phyloP scores from a whole-genome alignment of 1,140 invertebrate species.

The Fragariocoptes setiger region DNA sequence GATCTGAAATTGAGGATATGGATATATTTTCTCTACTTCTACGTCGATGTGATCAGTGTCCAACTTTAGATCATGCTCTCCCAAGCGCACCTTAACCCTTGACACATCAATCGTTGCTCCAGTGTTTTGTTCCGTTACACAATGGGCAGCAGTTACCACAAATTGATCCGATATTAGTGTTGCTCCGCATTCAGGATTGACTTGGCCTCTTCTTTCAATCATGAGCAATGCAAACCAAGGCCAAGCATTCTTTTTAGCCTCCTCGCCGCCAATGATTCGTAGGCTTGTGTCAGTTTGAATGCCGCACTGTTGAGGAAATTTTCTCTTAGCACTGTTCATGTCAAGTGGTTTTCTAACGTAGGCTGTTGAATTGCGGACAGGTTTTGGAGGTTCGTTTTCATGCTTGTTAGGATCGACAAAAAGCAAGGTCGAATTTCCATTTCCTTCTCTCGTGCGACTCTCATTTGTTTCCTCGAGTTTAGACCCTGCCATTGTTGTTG shows the following conservation, averaged over 20 bases:
- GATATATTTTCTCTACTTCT: slow-evolving; percentile 4
- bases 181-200: slow-evolving; percentile 23
- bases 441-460: no score
- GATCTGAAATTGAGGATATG: slow-evolving; percentile 9
- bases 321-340: no score
- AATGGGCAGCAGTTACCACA: slow-evolving; percentile 30
- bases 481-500: no score
- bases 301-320: no score
- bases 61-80: slow-evolving; percentile 4
- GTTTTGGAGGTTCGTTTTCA: no score
- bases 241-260: slow-evolving; percentile 10
- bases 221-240: slow-evolving; percentile 9
- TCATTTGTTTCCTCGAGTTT: no score
- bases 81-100: slow-evolving; percentile 1
- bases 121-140: slow-evolving; percentile 15
- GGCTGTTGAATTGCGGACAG: no score
- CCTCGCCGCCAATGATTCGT: slow-evolving; percentile 11
- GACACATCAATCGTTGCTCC: neutral
- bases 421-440: no score
- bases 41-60: neutral
- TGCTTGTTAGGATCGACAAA: no score
- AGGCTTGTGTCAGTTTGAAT: no score
- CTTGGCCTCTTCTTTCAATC: neutral
- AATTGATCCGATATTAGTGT: slow-evolving; percentile 23
- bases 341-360: no score